A percentile compares a stretch with the other conserved stretches of the same genome.
These are phyloP conservation scores for Labeo calbasu DNA, from an alignment of 2,797 vertebrate genomes.

Conservation along the genomic window DNA sequence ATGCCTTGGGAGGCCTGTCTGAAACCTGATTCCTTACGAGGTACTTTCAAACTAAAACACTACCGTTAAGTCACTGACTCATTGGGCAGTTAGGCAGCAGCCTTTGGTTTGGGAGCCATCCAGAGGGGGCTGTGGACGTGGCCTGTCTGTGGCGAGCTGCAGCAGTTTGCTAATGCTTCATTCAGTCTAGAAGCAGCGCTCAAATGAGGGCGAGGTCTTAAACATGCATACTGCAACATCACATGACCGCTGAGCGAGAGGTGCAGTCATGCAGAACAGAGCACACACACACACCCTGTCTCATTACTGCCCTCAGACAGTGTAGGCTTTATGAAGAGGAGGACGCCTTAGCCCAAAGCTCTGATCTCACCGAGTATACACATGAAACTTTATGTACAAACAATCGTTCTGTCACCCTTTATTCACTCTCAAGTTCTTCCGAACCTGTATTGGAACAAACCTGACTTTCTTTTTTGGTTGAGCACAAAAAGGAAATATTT, in stretches of 20 bases:
- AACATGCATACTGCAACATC: conserved; percentile 39
- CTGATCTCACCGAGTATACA: conserved; percentile 18
- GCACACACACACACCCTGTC: conserved; percentile 32
- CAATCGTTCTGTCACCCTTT: not conserved
- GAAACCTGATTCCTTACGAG: not conserved
- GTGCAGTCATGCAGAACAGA: conserved; percentile 28
- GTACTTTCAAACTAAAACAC: not conserved
- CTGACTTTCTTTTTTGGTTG: not conserved
- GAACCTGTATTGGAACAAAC: not conserved
- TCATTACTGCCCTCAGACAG: conserved; percentile 29
- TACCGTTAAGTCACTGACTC: not conserved
- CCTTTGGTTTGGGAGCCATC: not conserved
- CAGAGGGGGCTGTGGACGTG: not conserved
- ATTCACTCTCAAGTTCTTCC: not conserved
- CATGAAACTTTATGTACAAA: conserved; percentile 15
- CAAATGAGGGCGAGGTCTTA: conserved; percentile 31
- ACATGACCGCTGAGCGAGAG: conserved; percentile 44
- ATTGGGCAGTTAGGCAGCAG: not conserved
- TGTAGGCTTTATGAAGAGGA: conserved; percentile 17
- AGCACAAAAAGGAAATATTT: not conserved
- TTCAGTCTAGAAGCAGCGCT: not conserved
- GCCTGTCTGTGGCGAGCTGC: not conserved
- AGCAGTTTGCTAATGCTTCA: not conserved
- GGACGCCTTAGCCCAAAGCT: not conserved
- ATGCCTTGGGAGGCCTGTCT: not conserved